Percentiles rank a stretch among this genome's conserved stretches.
phyloP scores from a whole-genome alignment of 2,797 vertebrate species.

The Poeciliopsis infans region DNA sequence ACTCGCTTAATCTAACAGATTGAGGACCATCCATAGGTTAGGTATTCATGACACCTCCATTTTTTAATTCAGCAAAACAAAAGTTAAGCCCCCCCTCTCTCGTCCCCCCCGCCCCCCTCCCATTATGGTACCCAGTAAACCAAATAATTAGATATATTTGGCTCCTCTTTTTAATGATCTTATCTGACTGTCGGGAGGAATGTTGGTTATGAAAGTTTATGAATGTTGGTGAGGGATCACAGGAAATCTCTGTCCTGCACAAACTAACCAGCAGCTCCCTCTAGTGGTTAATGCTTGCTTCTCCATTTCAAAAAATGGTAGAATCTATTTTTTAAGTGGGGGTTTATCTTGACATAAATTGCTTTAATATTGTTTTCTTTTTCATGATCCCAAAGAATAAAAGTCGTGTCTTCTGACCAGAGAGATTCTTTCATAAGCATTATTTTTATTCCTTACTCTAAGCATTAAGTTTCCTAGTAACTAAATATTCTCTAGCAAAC shows the following conservation, averaged over 20 bases:
- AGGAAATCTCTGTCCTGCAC: neutral
- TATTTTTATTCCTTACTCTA: neutral
- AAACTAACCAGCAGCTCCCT: constrained; percentile 51
- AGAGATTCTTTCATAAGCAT: neutral
- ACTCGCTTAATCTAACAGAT: constrained; percentile 49
- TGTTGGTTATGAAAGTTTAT: neutral
- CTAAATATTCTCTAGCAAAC: neutral
- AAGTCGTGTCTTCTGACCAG: neutral
- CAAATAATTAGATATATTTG: neutral
- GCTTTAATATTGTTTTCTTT: neutral
- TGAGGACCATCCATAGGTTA: constrained; percentile 30
- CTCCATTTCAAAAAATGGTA: neutral
- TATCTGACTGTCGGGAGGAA: neutral
- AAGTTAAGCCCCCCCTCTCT: constrained; percentile 11
- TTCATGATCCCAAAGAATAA: neutral
- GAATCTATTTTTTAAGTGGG: neutral
- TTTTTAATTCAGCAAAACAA: constrained; percentile 27
- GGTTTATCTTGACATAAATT: neutral
- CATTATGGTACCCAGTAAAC: neutral
- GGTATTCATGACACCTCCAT: neutral
- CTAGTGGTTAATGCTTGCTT: constrained; percentile 36
- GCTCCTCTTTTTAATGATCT: neutral
- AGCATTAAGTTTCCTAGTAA: neutral
- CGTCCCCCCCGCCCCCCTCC: too few relatives aligned
- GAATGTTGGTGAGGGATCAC: neutral